These are phyloP conservation scores for Leptopilina syphax DNA, from an alignment of 2,888 invertebrate species.

Conservation along the genomic window DNA sequence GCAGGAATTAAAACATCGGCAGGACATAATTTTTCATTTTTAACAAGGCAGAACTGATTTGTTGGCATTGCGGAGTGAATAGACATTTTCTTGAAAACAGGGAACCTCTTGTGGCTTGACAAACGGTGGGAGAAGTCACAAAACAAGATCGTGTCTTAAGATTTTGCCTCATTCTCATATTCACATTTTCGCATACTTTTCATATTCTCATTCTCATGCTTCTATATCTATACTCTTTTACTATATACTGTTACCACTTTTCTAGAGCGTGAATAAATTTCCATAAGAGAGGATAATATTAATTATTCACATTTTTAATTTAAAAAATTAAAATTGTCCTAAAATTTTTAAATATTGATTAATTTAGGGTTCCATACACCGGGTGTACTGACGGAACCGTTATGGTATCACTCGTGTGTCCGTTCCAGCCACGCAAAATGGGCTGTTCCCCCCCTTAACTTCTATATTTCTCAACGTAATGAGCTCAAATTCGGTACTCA, in stretches of 20 bases:
- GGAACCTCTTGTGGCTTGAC: neutral
- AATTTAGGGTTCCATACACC: too few relatives aligned
- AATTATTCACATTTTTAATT: too few relatives aligned
- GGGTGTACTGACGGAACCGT: too few relatives aligned
- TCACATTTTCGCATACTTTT: slow-evolving; percentile 26
- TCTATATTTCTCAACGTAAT: too few relatives aligned
- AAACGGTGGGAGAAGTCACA: slow-evolving; percentile 21
- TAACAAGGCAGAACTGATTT: slow-evolving; percentile 6
- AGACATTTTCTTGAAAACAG: slow-evolving; percentile 2
- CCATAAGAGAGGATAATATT: neutral
- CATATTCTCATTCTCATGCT: slow-evolving; percentile 33
- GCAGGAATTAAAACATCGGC: neutral
- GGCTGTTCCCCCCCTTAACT: too few relatives aligned
- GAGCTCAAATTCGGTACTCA: too few relatives aligned
- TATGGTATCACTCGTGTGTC: too few relatives aligned
- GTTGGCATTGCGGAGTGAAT: neutral
- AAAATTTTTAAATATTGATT: too few relatives aligned
- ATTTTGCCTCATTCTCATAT: slow-evolving; percentile 23
- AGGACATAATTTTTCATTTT: slow-evolving; percentile 12
- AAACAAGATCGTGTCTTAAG: slow-evolving; percentile 28
- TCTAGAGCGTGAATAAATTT: neutral
- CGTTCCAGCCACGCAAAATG: too few relatives aligned
- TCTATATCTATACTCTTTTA: neutral
- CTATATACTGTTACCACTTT: neutral
- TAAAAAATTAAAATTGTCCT: too few relatives aligned